phyloP scores from a whole-genome alignment of 2,888 invertebrate genomes.

The Machimus rusticus region DNA sequence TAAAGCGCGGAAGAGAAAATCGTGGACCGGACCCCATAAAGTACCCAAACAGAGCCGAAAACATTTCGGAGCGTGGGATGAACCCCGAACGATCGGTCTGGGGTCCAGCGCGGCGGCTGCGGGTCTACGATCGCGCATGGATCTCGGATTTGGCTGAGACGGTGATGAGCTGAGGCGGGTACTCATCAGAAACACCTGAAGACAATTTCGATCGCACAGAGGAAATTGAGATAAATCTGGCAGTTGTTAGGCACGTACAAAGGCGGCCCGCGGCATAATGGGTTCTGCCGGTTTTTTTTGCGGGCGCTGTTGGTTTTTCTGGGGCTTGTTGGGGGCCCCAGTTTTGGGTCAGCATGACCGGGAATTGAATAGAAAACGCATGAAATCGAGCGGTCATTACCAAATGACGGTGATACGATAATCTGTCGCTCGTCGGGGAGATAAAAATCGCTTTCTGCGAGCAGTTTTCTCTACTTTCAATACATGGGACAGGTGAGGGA shows the following conservation, averaged over 20 bases:
- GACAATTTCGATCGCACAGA: conserved; percentile 16
- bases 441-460: conserved; percentile 1
- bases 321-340: not conserved
- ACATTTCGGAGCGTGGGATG: conserved; percentile 33
- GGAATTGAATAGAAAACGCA: conserved; percentile 10
- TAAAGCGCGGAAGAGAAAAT: not conserved
- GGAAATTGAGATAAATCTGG: conserved; percentile 39
- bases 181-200: conserved; percentile 33
- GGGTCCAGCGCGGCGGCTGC: not conserved
- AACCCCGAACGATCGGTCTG: conserved; percentile 4
- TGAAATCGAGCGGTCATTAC: not conserved
- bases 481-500: not conserved
- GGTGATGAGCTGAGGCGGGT: not conserved
- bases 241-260: conserved; percentile 38
- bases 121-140: conserved; percentile 18
- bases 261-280: not conserved
- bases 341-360: conserved; percentile 19
- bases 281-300: not conserved
- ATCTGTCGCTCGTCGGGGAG: not conserved
- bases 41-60: conserved; percentile 29
- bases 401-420: not conserved
- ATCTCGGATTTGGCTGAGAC: not conserved
- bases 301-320: conserved; percentile 15
- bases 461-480: not conserved
- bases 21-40: conserved; percentile 18